Percentiles rank a stretch among this genome's conserved stretches.
These are phyloP conservation scores for Sminthurides aquaticus DNA, from an alignment of 2,888 invertebrate genomes.

Conservation along the genomic window DNA sequence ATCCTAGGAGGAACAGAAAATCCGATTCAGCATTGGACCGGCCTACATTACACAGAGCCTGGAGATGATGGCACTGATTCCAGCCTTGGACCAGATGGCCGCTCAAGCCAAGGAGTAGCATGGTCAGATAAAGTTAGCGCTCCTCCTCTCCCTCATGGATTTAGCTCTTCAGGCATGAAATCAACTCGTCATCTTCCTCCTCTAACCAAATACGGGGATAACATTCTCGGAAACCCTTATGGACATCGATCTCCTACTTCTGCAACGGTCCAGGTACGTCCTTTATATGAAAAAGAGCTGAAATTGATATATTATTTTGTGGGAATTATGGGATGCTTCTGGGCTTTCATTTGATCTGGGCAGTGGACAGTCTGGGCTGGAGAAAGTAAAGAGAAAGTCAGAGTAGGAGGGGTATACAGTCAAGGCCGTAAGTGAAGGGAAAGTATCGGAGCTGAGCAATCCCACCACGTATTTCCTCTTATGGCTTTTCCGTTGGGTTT, in stretches of 20 bases:
- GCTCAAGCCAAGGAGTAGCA: constrained; percentile 31
- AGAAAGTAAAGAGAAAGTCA: no score
- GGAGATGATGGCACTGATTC: constrained; percentile 54
- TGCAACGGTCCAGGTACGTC: constrained; percentile 54
- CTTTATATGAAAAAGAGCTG: no score
- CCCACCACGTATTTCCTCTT: no score
- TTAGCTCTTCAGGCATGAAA: constrained; percentile 63
- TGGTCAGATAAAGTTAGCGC: constrained; percentile 35
- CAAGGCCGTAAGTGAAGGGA: no score
- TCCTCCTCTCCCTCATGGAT: constrained; percentile 28
- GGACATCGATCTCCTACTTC: constrained; percentile 56
- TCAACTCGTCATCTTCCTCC: constrained; percentile 22
- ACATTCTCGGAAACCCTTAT: constrained; percentile 50
- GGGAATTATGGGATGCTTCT: no score
- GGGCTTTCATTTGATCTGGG: no score
- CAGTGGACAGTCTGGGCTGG: no score
- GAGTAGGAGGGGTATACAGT: no score
- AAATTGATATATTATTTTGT: no score
- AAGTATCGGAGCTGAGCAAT: no score
- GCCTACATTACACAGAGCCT: constrained; percentile 68
- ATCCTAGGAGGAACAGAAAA: constrained; percentile 57
- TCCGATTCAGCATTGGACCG: constrained; percentile 65
- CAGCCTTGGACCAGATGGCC: constrained; percentile 29
- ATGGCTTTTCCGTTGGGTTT: no score
- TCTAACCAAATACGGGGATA: constrained; percentile 9